Evolutionary conservation across 1,140 invertebrate genomes (phyloP).

Genomic region (Gonioctena quinquepunctata): DNA sequence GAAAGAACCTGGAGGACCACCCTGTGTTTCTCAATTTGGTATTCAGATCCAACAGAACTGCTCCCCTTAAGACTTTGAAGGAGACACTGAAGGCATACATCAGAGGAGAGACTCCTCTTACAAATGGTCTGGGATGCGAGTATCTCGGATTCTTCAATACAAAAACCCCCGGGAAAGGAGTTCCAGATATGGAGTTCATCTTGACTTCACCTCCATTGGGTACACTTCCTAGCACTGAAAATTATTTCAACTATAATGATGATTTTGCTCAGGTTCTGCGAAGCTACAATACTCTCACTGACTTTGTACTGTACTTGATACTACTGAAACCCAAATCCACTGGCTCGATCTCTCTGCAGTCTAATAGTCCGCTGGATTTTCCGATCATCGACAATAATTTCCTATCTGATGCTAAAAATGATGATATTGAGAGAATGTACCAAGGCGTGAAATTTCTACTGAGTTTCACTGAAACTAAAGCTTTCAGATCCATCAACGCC

Average conservation of each 20-base stretch:
- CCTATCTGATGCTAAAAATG: constrained; percentile 60
- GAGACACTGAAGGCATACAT: constrained; percentile 21
- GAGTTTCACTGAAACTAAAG: constrained; percentile 61
- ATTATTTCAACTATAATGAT: not conserved
- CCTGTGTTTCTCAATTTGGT: constrained; percentile 62
- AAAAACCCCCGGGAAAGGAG: not conserved
- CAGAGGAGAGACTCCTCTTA: constrained; percentile 8
- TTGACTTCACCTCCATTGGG: not conserved
- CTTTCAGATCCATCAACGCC: constrained; percentile 54
- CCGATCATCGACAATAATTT: constrained; percentile 81
- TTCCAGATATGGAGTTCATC: not conserved
- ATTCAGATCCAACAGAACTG: constrained; percentile 40
- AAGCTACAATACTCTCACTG: constrained; percentile 1
- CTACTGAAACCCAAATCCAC: constrained; percentile 73
- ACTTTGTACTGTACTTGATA: constrained; percentile 62
- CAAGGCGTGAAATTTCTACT: constrained; percentile 63
- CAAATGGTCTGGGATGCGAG: not conserved
- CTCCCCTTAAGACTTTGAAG: not conserved
- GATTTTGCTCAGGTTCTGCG: not conserved
- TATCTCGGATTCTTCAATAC: constrained; percentile 2
- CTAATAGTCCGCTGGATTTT: constrained; percentile 70
- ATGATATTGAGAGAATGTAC: constrained; percentile 68
- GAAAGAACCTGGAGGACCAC: constrained; percentile 78
- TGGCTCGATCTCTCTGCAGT: constrained; percentile 69
- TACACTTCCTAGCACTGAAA: not conserved